Evolutionary conservation across 1,140 invertebrate species (phyloP).

Genomic region (Aphelenchoides avenae): DNA sequence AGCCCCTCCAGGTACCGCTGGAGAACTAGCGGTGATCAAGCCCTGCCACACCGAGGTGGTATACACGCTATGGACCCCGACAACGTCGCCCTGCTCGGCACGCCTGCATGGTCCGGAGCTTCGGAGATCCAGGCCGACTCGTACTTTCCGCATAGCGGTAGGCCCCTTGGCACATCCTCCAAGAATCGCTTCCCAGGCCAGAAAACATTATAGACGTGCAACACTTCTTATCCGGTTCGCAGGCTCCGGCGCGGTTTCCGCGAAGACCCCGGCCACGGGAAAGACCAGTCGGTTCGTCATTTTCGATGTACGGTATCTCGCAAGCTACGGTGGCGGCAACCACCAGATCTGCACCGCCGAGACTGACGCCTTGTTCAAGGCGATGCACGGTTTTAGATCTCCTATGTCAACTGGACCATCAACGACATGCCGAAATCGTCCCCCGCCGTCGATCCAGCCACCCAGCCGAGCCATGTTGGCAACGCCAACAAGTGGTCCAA

Average conservation of each 20-base stretch:
- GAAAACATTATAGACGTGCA: conserved; percentile 24
- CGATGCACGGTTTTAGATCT: conserved; percentile 17
- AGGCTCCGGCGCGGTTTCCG: conserved; percentile 13
- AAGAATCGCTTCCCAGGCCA: conserved; percentile 13
- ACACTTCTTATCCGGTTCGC: conserved; percentile 20
- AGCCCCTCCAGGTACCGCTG: not conserved
- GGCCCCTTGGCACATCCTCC: not conserved
- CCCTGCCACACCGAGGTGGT: conserved; percentile 16
- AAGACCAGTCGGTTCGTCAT: conserved; percentile 17
- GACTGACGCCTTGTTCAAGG: no score
- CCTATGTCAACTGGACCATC: conserved; percentile 15
- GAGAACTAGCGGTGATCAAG: conserved; percentile 7
- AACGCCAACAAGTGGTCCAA: no score
- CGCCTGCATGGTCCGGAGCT: conserved; percentile 12
- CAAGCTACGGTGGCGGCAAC: conserved; percentile 21
- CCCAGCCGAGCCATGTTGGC: conserved; percentile 17
- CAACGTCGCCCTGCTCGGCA: conserved; percentile 27
- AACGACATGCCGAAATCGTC: conserved; percentile 7
- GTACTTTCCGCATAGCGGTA: not conserved
- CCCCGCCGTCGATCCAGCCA: conserved; percentile 1
- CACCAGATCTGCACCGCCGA: conserved; percentile 14
- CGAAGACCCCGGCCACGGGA: not conserved
- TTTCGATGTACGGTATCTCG: conserved; percentile 27
- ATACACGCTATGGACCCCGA: conserved; percentile 21
- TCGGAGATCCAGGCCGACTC: not conserved